Evolutionary conservation across 1,140 invertebrate genomes (phyloP).

Genomic region (Nasonia giraulti): DNA sequence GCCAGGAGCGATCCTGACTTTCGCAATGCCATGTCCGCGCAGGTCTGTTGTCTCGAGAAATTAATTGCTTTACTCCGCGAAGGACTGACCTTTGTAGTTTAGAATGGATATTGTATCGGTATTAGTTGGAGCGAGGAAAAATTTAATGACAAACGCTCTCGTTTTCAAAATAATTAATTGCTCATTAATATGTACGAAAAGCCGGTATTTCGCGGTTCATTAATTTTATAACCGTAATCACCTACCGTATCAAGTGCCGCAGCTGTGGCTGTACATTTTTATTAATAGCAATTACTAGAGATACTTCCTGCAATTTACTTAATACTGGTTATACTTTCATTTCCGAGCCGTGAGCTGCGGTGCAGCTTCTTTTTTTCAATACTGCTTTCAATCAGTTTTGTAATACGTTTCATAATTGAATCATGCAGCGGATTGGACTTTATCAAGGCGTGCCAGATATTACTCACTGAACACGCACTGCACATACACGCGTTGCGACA

Average conservation of each 20-base stretch:
- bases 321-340: neutral
- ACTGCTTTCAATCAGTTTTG: neutral
- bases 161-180: neutral
- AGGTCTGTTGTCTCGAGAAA: slow-evolving; percentile 60
- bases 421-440: neutral
- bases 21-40: slow-evolving; percentile 71
- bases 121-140: too few relatives aligned
- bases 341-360: neutral
- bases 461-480: neutral
- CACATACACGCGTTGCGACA: too few relatives aligned
- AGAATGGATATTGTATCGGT: too few relatives aligned
- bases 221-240: neutral
- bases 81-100: too few relatives aligned
- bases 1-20: slow-evolving; percentile 87
- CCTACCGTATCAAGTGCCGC: neutral
- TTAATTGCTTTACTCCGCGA: too few relatives aligned
- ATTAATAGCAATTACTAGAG: neutral
- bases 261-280: neutral
- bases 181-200: neutral
- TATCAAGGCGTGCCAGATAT: neutral
- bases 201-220: neutral
- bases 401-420: neutral
- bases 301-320: slow-evolving; percentile 3
- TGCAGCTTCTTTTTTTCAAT: neutral
- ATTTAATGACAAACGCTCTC: too few relatives aligned